Base-by-base conservation (phyloP, 2,888 invertebrate genomes). In the Phortica okadai region DNA sequence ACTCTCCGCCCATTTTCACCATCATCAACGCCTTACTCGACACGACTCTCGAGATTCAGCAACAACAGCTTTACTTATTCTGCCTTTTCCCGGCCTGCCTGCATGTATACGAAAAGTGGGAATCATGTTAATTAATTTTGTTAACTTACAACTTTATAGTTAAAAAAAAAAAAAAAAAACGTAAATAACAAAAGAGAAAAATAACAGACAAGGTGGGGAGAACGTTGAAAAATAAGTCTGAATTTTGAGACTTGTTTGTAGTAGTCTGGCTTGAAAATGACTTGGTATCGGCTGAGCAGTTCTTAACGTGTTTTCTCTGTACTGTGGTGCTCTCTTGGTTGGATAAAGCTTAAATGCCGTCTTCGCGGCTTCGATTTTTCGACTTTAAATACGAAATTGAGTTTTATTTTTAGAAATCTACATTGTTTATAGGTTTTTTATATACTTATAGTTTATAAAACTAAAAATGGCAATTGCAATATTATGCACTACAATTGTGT, bases 61-160 rank as follows among this genome's bases (percentile, higher is more conserved):
- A 58, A 64, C 44, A 72, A 64, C 59, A 21, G 59, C 73, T 77
- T 76, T 67, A 76, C 73, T 44, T 44, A 76, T 56, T 72, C 11
- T 56, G 56, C 11, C 14, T 45, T 42, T 50, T 50, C 50, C 8
- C 50, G 50, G 50, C 50, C 14, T 50, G 64, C 70, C 77, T 77
- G 77, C 69, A 74, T 44, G 73, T 59, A 58, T 73, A 44, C 59
- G 50, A 58, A 56, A 74, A 50, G 50, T 88, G 88, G 84, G 82
- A 87, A 88, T 77, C 84, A 82, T 79, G 87, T 86, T 86, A 86
- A 85, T 85, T 82, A 79, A 76, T 75, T 82, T 81, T 82, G 76
- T 82, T 79, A 69, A 21, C 62, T 69, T 54, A 56, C 70, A 74
- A 74, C 69, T 74, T 73, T 59, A 72, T 67, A 70, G 50, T 45